Evolutionary conservation across 2,888 invertebrate species (phyloP).

Genomic region (Mesorhabditis spiculigera): DNA sequence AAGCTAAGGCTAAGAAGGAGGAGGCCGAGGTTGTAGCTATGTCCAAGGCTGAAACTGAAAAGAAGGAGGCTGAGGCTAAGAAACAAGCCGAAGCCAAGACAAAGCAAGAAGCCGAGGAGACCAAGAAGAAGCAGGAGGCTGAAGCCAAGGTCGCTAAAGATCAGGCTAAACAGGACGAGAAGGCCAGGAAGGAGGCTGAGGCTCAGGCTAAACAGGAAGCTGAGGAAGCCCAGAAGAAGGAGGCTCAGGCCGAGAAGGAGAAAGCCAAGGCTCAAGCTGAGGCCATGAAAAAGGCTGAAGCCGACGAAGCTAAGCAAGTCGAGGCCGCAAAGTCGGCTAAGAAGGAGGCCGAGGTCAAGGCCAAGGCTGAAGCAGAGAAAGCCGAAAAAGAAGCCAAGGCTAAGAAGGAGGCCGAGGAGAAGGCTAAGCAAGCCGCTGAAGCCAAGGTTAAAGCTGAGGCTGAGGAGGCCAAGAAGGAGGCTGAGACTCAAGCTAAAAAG

Average conservation of each 20-base stretch:
- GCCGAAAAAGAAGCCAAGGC: constrained; percentile 8
- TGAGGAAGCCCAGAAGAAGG: constrained; percentile 11
- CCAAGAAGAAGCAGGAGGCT: constrained; percentile 11
- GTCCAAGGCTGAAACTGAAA: constrained; percentile 9
- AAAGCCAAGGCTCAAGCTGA: constrained; percentile 15
- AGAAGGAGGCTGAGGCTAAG: constrained; percentile 12
- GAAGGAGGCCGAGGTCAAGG: constrained; percentile 15
- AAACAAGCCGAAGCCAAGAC: background rate
- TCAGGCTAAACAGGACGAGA: background rate
- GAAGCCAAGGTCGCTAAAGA: constrained; percentile 7
- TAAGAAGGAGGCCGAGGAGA: constrained; percentile 11
- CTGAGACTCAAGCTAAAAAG: constrained; percentile 10
- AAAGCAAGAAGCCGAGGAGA: background rate
- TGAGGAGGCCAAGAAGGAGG: constrained; percentile 5
- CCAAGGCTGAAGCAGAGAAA: constrained; percentile 12
- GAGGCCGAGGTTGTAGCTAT: constrained; percentile 7
- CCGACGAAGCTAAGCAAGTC: constrained; percentile 8
- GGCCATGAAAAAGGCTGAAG: constrained; percentile 13
- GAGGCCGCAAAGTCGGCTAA: constrained; percentile 7
- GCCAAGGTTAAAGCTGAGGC: constrained; percentile 11
- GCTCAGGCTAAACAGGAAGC: constrained; percentile 12
- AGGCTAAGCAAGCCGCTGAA: constrained; percentile 5
- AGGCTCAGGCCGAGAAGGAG: constrained; percentile 8
- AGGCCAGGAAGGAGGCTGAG: constrained; percentile 7
- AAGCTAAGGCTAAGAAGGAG: constrained; percentile 14